phyloP scores from a whole-genome alignment of 2,888 invertebrate species.

The Cecidostiba fungosa region DNA sequence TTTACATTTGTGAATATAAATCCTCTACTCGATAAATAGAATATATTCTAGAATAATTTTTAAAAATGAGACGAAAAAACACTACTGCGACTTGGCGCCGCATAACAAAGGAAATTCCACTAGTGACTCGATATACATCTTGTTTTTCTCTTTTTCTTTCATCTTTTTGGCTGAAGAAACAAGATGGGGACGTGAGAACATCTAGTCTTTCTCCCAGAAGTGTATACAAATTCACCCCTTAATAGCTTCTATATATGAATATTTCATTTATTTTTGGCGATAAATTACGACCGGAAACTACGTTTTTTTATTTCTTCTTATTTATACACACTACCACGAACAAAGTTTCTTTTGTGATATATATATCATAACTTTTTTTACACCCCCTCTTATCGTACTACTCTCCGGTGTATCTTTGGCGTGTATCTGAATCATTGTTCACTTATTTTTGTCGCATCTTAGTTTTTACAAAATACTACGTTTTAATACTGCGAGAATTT shows the following conservation, averaged over 20 bases:
- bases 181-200: conserved; percentile 39
- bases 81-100: background rate
- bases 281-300: conserved; percentile 55
- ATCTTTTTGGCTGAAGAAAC: conserved; percentile 52
- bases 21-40: conserved; percentile 58
- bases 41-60: conserved; percentile 47
- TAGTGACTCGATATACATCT: conserved; percentile 44
- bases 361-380: conserved; percentile 46
- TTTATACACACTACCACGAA: conserved; percentile 50
- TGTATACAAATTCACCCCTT: conserved; percentile 36
- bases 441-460: conserved; percentile 11
- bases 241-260: conserved; percentile 25
- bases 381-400: conserved; percentile 58
- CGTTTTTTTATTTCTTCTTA: conserved; percentile 32
- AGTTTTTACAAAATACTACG: conserved; percentile 62
- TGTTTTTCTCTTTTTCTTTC: conserved; percentile 13
- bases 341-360: conserved; percentile 32
- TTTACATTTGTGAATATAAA: conserved; percentile 58
- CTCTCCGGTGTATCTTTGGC: conserved; percentile 70
- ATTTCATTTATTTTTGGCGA: conserved; percentile 58
- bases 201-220: conserved; percentile 17
- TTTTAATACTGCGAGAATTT: conserved; percentile 62
- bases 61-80: conserved; percentile 19
- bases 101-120: conserved; percentile 39
- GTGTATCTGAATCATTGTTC: conserved; percentile 58